These are phyloP conservation scores for Potamilus streckersoni DNA, from an alignment of 1,140 invertebrate genomes.

Conservation along the genomic window DNA sequence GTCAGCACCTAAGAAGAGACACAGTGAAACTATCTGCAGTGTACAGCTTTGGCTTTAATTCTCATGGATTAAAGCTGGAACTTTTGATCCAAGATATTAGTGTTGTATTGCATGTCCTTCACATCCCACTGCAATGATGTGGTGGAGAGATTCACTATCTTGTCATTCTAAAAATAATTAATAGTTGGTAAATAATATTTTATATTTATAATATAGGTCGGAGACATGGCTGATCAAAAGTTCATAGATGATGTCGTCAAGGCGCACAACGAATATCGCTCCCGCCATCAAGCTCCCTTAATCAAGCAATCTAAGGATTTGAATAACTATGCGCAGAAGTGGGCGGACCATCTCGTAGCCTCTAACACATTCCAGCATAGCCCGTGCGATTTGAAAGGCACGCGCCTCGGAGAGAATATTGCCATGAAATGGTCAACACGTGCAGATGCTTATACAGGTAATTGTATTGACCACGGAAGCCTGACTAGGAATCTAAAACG, in stretches of 20 bases:
- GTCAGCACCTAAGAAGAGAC: too few relatives aligned
- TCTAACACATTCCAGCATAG: slow-evolving; percentile 81
- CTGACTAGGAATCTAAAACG: not conserved
- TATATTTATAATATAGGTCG: slow-evolving; percentile 8
- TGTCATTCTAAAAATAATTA: too few relatives aligned
- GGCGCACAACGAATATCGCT: slow-evolving; percentile 83
- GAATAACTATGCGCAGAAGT: slow-evolving; percentile 84
- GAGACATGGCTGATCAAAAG: slow-evolving; percentile 33
- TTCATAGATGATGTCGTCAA: slow-evolving; percentile 65
- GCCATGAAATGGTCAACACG: slow-evolving; percentile 59
- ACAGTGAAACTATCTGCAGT: too few relatives aligned
- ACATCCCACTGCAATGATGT: too few relatives aligned
- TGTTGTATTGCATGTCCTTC: too few relatives aligned
- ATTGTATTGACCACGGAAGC: slow-evolving; percentile 9
- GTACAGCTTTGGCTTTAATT: too few relatives aligned
- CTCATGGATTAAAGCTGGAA: too few relatives aligned
- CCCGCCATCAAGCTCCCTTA: slow-evolving; percentile 77
- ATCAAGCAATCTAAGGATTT: slow-evolving; percentile 75
- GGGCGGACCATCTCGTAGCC: slow-evolving; percentile 81
- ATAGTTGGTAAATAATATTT: too few relatives aligned
- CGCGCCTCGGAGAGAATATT: slow-evolving; percentile 62
- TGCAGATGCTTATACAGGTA: slow-evolving; percentile 47
- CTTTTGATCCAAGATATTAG: too few relatives aligned
- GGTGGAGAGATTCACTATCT: too few relatives aligned
- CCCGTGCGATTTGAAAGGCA: slow-evolving; percentile 44